A percentile compares a stretch with the other conserved stretches of the same genome.
phyloP scores from a whole-genome alignment of 2,797 vertebrate genomes.

The Tympanoctomys barrerae region DNA sequence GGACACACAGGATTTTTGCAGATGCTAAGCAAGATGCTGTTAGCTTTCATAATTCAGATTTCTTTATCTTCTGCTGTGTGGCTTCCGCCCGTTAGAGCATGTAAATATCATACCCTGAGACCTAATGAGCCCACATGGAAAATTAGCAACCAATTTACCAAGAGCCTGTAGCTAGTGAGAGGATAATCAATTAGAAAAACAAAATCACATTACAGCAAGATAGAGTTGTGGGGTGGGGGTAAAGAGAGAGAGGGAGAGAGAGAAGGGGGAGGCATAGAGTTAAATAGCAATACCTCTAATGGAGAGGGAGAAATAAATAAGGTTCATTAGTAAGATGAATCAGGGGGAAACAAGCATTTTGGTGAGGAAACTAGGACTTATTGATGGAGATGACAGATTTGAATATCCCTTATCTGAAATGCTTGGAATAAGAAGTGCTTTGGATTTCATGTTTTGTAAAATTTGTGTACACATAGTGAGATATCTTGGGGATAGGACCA shows the following conservation, averaged over 20 bases:
- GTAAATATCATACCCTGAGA: not conserved
- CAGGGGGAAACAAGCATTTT: not conserved
- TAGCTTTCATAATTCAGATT: not conserved
- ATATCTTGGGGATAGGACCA: not conserved
- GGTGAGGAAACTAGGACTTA: not conserved
- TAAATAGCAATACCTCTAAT: not conserved
- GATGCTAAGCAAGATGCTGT: not conserved
- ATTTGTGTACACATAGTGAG: not conserved
- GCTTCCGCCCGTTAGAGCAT: not conserved
- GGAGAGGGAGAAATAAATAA: not conserved
- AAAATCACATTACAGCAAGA: not conserved
- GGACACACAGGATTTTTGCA: not conserved
- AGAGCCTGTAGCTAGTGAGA: not conserved
- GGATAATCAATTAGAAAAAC: not conserved
- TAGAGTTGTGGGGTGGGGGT: not conserved
- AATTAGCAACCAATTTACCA: not conserved
- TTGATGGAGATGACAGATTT: not conserved
- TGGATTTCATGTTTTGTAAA: not conserved
- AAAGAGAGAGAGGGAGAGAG: no score
- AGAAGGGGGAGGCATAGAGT: no score
- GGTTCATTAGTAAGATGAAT: not conserved
- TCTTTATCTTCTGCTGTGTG: not conserved
- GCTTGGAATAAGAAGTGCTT: not conserved
- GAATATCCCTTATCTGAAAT: not conserved
- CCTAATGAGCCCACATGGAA: not conserved